phyloP scores from a whole-genome alignment of 2,888 invertebrate species.

The Eupelmus urozonus region DNA sequence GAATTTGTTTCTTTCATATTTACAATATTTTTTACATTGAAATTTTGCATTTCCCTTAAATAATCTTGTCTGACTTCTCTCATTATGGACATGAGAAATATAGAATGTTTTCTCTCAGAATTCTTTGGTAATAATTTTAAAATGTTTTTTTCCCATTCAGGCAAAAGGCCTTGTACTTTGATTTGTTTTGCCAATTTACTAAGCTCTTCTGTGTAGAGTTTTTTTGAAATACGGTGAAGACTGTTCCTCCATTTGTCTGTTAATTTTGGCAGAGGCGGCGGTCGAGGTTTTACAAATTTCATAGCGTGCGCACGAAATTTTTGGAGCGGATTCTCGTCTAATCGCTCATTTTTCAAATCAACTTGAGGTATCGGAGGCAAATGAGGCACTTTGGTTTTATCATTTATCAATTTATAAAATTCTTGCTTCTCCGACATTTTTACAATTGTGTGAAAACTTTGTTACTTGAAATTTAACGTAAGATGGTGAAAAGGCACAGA shows the following conservation, averaged over 20 bases:
- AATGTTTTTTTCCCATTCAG: constrained; percentile 70
- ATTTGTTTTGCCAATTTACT: constrained; percentile 53
- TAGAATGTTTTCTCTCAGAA: constrained; percentile 62
- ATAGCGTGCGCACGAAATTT: constrained; percentile 56
- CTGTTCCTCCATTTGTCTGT: constrained; percentile 56
- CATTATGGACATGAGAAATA: constrained; percentile 64
- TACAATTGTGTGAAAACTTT: constrained; percentile 18
- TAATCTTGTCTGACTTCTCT: constrained; percentile 68
- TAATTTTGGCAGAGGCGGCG: constrained; percentile 44
- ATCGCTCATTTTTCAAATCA: constrained; percentile 39
- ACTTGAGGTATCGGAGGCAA: constrained; percentile 52
- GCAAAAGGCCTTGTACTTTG: constrained; percentile 61
- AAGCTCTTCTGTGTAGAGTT: constrained; percentile 55
- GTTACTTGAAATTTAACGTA: constrained; percentile 38
- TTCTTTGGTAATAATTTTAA: constrained; percentile 65
- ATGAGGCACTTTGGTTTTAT: constrained; percentile 57
- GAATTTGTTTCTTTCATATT: constrained; percentile 20
- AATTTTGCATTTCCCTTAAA: constrained; percentile 66
- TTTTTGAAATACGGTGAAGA: constrained; percentile 52
- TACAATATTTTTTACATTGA: constrained; percentile 58
- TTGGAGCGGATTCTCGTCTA: constrained; percentile 49
- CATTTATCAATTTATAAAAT: constrained; percentile 59
- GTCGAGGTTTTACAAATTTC: constrained; percentile 52
- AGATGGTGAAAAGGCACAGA: constrained; percentile 53
- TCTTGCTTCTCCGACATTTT: constrained; percentile 58